phyloP scores from a whole-genome alignment of 2,113 vertebrate species.

The Alectura lathami region DNA sequence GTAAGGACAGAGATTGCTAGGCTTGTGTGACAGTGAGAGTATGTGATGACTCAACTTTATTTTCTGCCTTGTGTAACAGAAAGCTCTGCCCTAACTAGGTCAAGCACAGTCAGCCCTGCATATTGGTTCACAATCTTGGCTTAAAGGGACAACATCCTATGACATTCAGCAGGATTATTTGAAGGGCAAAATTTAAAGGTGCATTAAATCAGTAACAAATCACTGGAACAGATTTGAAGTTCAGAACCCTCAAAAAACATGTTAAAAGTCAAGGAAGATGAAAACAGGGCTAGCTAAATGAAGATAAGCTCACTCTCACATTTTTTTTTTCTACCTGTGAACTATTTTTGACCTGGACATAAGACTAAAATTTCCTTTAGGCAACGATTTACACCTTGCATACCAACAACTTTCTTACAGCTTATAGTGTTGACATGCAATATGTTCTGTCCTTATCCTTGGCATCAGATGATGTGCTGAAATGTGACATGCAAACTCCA shows the following conservation, averaged over 20 bases:
- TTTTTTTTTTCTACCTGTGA: neutral
- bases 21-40: neutral
- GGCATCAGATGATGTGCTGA: slow-evolving; percentile 36
- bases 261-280: neutral
- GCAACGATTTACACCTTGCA: slow-evolving; percentile 26
- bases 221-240: neutral
- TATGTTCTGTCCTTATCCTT: slow-evolving; percentile 43
- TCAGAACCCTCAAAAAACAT: neutral
- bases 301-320: neutral
- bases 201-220: slow-evolving; percentile 40
- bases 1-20: neutral
- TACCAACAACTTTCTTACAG: slow-evolving; percentile 39
- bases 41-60: neutral
- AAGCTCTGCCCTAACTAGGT: neutral
- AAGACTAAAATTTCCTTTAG: slow-evolving; percentile 18
- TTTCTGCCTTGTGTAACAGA: neutral
- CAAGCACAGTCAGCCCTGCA: neutral
- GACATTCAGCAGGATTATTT: slow-evolving; percentile 9
- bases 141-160: neutral
- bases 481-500: slow-evolving; percentile 26
- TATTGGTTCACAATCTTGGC: neutral
- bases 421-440: neutral
- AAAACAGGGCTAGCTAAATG: neutral
- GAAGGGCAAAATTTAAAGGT: slow-evolving; percentile 31
- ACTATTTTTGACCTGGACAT: slow-evolving; percentile 3